Percentiles rank a stretch among this genome's conserved stretches.
Conservation (phyloP, 2,113 vertebrate species). For the Mormoops blainvillei region DNA sequence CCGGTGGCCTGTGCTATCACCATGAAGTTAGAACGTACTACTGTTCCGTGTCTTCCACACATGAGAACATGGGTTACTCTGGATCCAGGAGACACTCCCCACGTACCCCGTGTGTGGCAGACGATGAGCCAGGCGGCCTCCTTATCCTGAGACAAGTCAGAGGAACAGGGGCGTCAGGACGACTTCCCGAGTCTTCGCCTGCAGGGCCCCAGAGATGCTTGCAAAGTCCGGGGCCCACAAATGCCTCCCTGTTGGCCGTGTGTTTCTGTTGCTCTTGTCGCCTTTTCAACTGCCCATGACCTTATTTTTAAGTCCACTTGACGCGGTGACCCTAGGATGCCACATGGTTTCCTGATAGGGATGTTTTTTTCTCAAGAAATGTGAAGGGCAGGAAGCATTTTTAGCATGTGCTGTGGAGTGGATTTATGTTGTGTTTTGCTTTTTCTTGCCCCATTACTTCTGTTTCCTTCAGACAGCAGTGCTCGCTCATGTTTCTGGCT, state of each 20-base stretch:
- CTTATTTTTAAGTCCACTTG: neutral
- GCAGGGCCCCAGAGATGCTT: neutral
- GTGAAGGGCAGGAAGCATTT: neutral
- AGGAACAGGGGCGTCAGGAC: neutral
- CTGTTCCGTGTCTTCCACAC: neutral
- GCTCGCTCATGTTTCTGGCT: no score
- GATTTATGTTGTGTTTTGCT: rapidly evolving
- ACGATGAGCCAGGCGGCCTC: neutral
- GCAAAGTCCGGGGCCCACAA: neutral
- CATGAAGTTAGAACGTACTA: neutral
- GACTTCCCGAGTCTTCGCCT: neutral
- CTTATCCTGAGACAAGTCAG: neutral
- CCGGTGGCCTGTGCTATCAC: neutral
- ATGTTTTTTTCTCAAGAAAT: neutral
- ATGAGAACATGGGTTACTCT: neutral
- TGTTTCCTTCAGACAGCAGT: neutral
- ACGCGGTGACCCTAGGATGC: neutral
- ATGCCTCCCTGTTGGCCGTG: neutral
- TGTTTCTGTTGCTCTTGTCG: neutral
- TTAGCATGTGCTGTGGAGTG: neutral
- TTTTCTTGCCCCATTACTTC: neutral
- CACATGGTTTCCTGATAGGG: neutral
- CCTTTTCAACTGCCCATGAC: neutral
- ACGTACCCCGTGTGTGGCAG: neutral
- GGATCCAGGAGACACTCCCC: neutral